phyloP scores from a whole-genome alignment of 2,797 vertebrate genomes.

The Oreonectes daqikongensis region DNA sequence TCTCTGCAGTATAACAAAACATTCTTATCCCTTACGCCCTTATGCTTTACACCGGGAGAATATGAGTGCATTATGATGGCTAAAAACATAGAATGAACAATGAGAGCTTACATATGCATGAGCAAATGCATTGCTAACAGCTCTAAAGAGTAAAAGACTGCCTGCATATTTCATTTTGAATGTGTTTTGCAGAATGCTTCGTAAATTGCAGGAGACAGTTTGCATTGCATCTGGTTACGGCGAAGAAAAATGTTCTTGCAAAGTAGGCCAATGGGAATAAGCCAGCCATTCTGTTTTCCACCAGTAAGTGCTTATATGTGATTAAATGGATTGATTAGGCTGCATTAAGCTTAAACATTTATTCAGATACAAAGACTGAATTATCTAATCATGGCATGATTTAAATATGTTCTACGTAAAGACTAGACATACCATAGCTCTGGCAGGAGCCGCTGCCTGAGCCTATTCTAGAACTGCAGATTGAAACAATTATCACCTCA shows the following conservation, averaged over 20 bases:
- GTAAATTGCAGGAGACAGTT: slow-evolving; percentile 38
- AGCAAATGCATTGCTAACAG: slow-evolving; percentile 28
- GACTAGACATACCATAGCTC: slow-evolving; percentile 46
- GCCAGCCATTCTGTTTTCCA: slow-evolving; percentile 3
- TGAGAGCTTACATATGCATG: slow-evolving; percentile 32
- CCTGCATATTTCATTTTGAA: slow-evolving; percentile 50
- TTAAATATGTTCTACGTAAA: slow-evolving; percentile 25
- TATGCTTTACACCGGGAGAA: slow-evolving; percentile 20
- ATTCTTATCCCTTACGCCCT: slow-evolving; percentile 25
- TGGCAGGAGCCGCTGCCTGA: slow-evolving; percentile 20
- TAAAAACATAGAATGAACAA: slow-evolving; percentile 44
- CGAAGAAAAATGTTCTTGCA: slow-evolving; percentile 9
- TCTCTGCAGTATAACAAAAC: neutral
- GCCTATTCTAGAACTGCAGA: slow-evolving; percentile 51
- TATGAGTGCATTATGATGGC: slow-evolving; percentile 13
- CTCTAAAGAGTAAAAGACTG: slow-evolving; percentile 34
- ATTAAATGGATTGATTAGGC: slow-evolving; percentile 35
- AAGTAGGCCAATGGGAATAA: slow-evolving; percentile 37
- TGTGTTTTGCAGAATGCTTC: slow-evolving; percentile 24
- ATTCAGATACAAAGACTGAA: slow-evolving; percentile 23
- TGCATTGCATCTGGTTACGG: slow-evolving; percentile 39
- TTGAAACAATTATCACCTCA: slow-evolving; percentile 65
- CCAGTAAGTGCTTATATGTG: slow-evolving; percentile 27
- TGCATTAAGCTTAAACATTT: slow-evolving; percentile 8
- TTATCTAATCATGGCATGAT: slow-evolving; percentile 5